Conservation (phyloP, 2,113 vertebrate species). For the Orycteropus afer region DNA sequence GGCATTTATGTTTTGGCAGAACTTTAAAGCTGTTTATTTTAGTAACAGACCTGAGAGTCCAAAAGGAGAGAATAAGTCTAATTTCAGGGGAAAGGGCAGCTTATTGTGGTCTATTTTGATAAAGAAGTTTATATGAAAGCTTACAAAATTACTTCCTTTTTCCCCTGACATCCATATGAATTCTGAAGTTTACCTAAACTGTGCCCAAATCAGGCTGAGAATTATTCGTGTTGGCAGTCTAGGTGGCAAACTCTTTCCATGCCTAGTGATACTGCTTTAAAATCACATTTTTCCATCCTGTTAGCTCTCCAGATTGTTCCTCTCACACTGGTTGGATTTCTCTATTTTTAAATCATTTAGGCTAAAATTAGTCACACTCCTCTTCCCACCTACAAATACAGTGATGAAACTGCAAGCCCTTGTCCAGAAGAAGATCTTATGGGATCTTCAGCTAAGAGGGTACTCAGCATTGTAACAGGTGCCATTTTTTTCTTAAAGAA, state of each 20-base stretch:
- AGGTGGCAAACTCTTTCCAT: neutral
- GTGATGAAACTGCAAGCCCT: neutral
- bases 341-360: constrained; percentile 52
- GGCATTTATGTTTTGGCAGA: neutral
- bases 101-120: neutral
- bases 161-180: neutral
- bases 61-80: neutral
- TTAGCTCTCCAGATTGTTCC: constrained; percentile 12
- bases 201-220: constrained; percentile 12
- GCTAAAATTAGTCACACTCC: neutral
- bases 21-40: neutral
- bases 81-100: neutral
- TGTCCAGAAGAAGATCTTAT: neutral
- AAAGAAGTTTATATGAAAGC: constrained; percentile 38
- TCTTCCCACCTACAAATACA: constrained; percentile 21
- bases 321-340: constrained; percentile 19
- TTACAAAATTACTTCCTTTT: neutral
- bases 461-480: neutral
- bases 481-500: neutral
- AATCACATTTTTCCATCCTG: constrained; percentile 46
- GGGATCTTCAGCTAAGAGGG: neutral
- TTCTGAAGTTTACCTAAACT: neutral
- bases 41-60: neutral
- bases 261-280: neutral
- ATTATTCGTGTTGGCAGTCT: constrained; percentile 40